These are phyloP conservation scores for Saccostrea echinata DNA, from an alignment of 1,140 invertebrate genomes.

Conservation along the genomic window DNA sequence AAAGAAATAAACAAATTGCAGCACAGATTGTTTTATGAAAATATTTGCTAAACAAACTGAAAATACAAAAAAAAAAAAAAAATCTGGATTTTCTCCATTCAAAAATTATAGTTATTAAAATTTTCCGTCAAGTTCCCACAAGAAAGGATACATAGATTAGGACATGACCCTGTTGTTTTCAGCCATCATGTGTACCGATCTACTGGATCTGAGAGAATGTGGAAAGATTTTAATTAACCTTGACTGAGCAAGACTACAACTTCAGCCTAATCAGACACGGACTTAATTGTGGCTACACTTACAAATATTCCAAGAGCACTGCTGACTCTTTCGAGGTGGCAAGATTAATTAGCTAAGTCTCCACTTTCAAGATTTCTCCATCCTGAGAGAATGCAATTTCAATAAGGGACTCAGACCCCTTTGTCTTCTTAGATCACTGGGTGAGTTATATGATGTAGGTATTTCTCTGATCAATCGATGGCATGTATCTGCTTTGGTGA, in stretches of 20 bases:
- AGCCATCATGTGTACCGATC: conserved; percentile 8
- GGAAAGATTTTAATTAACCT: conserved; percentile 37
- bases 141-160: not conserved
- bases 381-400: conserved; percentile 28
- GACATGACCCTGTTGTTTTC: conserved; percentile 17
- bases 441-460: conserved; percentile 21
- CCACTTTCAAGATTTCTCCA: conserved; percentile 13
- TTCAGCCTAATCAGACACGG: conserved; percentile 25
- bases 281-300: conserved; percentile 36
- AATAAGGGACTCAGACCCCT: not conserved
- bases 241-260: conserved; percentile 33
- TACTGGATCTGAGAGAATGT: conserved; percentile 21
- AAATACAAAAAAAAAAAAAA: not conserved
- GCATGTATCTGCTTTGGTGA: conserved; percentile 24
- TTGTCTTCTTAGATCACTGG: conserved; percentile 28
- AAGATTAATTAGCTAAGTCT: conserved; percentile 35
- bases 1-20: not conserved
- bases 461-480: conserved; percentile 17
- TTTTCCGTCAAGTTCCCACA: not conserved
- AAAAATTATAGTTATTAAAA: not conserved
- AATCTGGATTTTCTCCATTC: not conserved
- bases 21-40: not conserved
- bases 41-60: not conserved
- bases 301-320: conserved; percentile 32
- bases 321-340: conserved; percentile 17